Base-by-base conservation (phyloP, 1,140 invertebrate genomes). In the Brachionus sp. region DNA sequence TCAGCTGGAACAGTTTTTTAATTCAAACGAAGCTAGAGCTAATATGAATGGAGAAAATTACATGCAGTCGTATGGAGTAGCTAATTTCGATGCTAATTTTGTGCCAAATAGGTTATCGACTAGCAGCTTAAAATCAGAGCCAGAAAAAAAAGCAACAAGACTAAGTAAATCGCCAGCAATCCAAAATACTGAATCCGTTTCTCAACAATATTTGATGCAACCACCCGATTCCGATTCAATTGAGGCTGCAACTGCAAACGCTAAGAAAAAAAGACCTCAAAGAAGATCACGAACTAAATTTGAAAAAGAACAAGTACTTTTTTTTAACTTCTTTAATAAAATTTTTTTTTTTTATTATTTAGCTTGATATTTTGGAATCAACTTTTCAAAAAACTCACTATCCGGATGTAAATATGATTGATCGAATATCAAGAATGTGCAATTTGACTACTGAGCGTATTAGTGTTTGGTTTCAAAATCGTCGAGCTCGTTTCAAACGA, bases 391-490 rank as follows among this genome's bases (percentile, higher is more conserved):
- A 44, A 33, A 80, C 77, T 62, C 77, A 80, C 35, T 80, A 80
- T 80, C 77, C 77, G 2, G 77, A 80, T 66, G 77, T 80, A 39
- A 80, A 80, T 80, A 10, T 62, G 9, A 44, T 80, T 16, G 77
- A 80, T 25, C 16, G 77, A 42, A 62, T 80, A 29, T 57, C 77
- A 19, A 57, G 39, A 39, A 37, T 80, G 10, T 62, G n/a, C 12
- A 80, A 82, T 70, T 82, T 82, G 35, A 44, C 78, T 16, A 66
- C 53, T 19, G 78, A 64, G 16, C 53, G 78, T 37, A 66, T 82
- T 12, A 64, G 57, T 35, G 78, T 82, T 29, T 82, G 78, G 78
- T 82, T 82, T 66, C 78, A 82, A 70, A 82, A 82, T 82, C 57
- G 78, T 19, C 53, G 78, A 42, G 78, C 78, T 66, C 29, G 62